phyloP scores from a whole-genome alignment of 1,140 invertebrate species.

The Theocolax elegans region DNA sequence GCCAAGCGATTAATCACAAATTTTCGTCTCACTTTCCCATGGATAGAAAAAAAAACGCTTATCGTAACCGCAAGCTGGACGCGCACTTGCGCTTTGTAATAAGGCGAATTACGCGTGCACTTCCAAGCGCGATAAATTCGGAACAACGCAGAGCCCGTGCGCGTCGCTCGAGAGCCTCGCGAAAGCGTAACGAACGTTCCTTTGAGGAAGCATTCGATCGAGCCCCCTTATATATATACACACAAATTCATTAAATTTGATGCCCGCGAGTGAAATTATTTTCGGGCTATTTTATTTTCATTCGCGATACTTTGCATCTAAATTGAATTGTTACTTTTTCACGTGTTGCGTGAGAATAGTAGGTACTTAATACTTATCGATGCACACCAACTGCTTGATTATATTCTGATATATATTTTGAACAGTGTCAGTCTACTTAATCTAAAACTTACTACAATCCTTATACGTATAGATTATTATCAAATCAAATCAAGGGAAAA shows the following conservation, averaged over 20 bases:
- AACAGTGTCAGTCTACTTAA: no score
- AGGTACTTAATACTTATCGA: no score
- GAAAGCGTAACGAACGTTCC: conserved; percentile 36
- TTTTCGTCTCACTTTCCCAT: conserved; percentile 27
- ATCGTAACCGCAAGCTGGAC: conserved; percentile 22
- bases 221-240: no score
- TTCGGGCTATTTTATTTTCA: no score
- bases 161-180: conserved; percentile 39
- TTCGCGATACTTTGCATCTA: no score
- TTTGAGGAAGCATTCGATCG: conserved; percentile 37
- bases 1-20: conserved; percentile 3
- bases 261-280: no score
- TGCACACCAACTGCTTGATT: no score
- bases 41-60: conserved; percentile 2
- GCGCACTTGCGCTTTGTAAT: conserved; percentile 1
- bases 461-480: no score
- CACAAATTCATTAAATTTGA: not conserved
- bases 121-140: conserved; percentile 34
- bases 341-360: no score
- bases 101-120: conserved; percentile 46
- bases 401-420: no score
- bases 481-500: no score
- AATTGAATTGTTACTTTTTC: no score
- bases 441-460: not conserved
- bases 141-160: conserved; percentile 1